Evolutionary conservation across 2,113 vertebrate species (phyloP).

Genomic region (Fulmarus glacialis): DNA sequence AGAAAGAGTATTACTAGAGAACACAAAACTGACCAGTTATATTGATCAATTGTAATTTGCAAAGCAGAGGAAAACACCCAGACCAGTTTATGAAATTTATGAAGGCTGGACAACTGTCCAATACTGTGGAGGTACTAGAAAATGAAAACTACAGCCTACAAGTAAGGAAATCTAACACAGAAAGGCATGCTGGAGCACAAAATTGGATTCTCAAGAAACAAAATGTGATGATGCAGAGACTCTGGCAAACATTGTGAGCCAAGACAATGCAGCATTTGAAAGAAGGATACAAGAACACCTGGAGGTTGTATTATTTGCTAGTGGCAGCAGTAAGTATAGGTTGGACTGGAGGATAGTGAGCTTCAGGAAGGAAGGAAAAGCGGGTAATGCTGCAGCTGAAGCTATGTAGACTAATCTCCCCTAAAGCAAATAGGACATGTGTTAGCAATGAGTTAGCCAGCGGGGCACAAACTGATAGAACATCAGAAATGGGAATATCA

Average conservation of each 20-base stretch:
- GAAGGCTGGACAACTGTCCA: neutral
- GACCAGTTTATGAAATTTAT: neutral
- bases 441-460: neutral
- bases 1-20: neutral
- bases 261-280: neutral
- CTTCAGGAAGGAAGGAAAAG: neutral
- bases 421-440: neutral
- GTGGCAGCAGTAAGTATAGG: neutral
- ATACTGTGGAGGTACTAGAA: neutral
- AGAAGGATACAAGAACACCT: neutral
- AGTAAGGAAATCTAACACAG: neutral
- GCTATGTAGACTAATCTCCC: neutral
- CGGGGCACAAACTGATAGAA: neutral
- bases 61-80: neutral
- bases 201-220: neutral
- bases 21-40: neutral
- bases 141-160: neutral
- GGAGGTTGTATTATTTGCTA: neutral
- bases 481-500: neutral
- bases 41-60: neutral
- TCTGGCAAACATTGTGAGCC: neutral
- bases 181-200: neutral
- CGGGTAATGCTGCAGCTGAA: neutral
- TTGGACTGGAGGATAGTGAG: neutral
- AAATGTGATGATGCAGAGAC: neutral